Evolutionary conservation across 2,797 vertebrate species (phyloP), one percentile per base, ranked within the genome.

Genomic region (Menidia menidia): DNA sequence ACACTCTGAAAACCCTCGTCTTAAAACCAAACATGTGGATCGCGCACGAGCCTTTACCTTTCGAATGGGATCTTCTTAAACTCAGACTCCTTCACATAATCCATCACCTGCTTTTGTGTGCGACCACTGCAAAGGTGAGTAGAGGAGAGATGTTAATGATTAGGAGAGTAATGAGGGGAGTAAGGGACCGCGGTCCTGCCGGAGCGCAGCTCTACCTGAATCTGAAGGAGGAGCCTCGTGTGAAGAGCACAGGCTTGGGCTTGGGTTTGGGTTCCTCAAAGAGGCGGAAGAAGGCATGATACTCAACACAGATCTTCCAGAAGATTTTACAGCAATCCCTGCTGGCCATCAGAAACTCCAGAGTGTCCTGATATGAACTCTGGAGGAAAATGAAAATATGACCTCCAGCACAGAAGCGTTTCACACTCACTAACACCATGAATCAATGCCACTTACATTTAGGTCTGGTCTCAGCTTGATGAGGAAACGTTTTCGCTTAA

Each of bases 231-330:
- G 98, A 99, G 64, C 98, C 98, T 72, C 97, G 93, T 66, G 95
- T 97, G 89, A 99, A 98, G 73, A 99, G 95, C 77, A 99, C 95
- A 0, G 97, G 95, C 87, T 97, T 99, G 54, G 97, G 97, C 73
- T 97, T 99, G 82, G 97, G 95, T 87, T 97, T 98, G 13, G 98
- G 98, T 79, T 99, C 97, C 88, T 99, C 98, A 43, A 97, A 97
- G 52, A 99, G 96, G 84, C 98, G 96, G 91, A 99, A 99, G 92
- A 99, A 99, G 86, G 98, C 97, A 68, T 99, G 98, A 84, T 98
- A 96, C 64, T 99, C 98, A 16, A 99, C 97, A 71, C 97, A 98
- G 88, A 98, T 98, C 93, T 99, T 99, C 98, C 98, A 99, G 91
- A 99, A 99, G 67, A 97, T 92, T 92, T 99, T 99, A 91, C 98